Evolutionary conservation across 2,113 vertebrate genomes (phyloP).

Genomic region (Ovis canadensis): DNA sequence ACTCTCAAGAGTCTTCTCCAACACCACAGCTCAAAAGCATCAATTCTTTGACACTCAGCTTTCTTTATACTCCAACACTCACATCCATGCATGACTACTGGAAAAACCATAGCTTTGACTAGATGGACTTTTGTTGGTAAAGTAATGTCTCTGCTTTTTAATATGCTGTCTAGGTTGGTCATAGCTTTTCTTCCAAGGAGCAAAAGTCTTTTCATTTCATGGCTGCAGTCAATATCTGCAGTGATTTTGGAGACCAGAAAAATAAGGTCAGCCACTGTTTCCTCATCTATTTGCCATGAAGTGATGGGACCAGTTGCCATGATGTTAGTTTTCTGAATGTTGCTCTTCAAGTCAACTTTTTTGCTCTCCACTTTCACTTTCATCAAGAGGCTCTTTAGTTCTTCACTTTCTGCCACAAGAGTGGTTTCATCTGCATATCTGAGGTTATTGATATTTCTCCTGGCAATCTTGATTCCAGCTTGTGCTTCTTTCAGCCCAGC

Average conservation of each 20-base stretch:
- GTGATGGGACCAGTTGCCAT: fast-evolving
- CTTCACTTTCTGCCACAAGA: background rate
- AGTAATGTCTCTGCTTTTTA: background rate
- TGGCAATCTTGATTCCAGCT: fast-evolving
- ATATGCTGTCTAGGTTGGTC: background rate
- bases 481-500: background rate
- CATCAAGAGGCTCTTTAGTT: background rate
- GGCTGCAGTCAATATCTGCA: background rate
- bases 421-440: background rate
- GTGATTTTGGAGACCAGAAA: background rate
- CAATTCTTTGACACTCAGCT: background rate
- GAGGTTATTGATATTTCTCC: background rate
- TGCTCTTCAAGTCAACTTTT: background rate
- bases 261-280: background rate
- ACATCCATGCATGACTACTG: background rate
- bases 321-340: background rate
- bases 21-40: background rate
- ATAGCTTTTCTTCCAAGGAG: background rate
- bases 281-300: background rate
- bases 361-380: background rate
- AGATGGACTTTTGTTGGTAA: background rate
- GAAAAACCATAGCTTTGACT: background rate
- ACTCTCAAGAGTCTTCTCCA: background rate
- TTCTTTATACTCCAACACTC: background rate
- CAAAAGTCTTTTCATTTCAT: background rate